Conservation (phyloP, 2,113 vertebrate species). For the Phyllostomus discolor region DNA sequence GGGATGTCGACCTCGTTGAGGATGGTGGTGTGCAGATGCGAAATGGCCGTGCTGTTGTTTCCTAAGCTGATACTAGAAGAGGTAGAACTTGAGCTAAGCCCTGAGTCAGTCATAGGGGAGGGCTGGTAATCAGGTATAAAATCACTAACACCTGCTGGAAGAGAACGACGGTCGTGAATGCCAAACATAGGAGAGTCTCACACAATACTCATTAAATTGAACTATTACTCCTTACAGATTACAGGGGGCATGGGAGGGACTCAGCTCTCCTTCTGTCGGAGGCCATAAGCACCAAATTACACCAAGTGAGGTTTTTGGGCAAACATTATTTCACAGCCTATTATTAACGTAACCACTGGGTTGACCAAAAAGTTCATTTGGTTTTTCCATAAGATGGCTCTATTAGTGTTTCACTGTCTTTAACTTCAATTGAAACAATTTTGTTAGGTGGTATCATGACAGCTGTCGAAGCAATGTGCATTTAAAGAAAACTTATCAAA, state of each 20-base stretch:
- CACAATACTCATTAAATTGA: neutral
- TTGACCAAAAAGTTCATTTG: too few relatives aligned
- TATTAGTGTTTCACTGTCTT: too few relatives aligned
- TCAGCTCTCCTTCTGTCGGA: accelerated
- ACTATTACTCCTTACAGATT: accelerated
- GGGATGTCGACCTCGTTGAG: slow-evolving; percentile 92
- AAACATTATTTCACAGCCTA: neutral
- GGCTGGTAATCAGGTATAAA: slow-evolving; percentile 94
- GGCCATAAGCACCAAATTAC: neutral
- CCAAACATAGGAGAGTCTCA: neutral
- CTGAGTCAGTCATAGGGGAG: slow-evolving; percentile 98
- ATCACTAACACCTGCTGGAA: slow-evolving; percentile 88
- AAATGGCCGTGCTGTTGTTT: slow-evolving; percentile 84
- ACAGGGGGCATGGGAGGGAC: accelerated
- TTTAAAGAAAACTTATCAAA: too few relatives aligned
- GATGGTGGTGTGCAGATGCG: slow-evolving; percentile 91
- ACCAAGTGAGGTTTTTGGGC: neutral
- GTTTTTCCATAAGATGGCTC: too few relatives aligned
- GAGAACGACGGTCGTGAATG: slow-evolving; percentile 34
- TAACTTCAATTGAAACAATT: too few relatives aligned
- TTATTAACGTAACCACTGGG: neutral
- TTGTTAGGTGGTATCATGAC: too few relatives aligned
- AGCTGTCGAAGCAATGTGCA: too few relatives aligned
- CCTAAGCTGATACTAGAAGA: slow-evolving; percentile 98
- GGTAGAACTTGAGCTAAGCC: slow-evolving; percentile 98